Conservation (phyloP, 2,113 vertebrate species). For the Lepisosteus oculatus region DNA sequence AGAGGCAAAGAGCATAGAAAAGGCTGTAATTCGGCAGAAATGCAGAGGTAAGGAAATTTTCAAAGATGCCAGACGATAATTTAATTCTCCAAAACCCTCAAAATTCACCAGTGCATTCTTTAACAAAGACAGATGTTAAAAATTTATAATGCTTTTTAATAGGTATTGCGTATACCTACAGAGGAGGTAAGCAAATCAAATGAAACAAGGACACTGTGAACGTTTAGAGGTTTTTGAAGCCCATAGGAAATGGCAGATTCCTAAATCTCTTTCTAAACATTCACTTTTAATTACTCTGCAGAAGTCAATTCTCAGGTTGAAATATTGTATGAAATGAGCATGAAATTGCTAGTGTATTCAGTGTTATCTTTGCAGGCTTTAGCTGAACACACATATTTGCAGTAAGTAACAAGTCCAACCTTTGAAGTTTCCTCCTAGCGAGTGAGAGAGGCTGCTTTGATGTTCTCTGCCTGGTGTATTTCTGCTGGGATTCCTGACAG, state of each 20-base stretch:
- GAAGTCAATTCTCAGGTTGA: constrained; percentile 45
- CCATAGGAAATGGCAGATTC: constrained; percentile 28
- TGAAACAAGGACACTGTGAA: constrained; percentile 18
- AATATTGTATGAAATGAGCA: constrained; percentile 33
- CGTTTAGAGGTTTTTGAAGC: constrained; percentile 20
- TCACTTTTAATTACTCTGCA: constrained; percentile 42
- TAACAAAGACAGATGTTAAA: constrained; percentile 5
- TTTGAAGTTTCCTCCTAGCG: constrained; percentile 50
- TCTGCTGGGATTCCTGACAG: constrained; percentile 35
- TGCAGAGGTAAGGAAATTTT: constrained; percentile 14
- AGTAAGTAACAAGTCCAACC: constrained; percentile 43
- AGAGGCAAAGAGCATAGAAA: background rate
- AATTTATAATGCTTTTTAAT: constrained; percentile 9
- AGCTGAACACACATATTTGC: constrained; percentile 53
- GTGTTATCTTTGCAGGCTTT: constrained; percentile 45
- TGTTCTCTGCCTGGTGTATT: constrained; percentile 44
- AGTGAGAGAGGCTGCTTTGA: constrained; percentile 41
- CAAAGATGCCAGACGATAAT: background rate
- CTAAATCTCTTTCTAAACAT: constrained; percentile 30
- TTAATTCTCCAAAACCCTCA: constrained; percentile 8
- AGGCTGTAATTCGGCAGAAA: background rate
- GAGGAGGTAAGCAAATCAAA: constrained; percentile 19
- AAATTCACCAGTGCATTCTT: constrained; percentile 7
- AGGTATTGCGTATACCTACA: background rate
- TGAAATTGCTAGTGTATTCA: constrained; percentile 48